Evolutionary conservation across 2,113 vertebrate species (phyloP), one percentile per base, ranked within the genome.

Genomic region (Lepus europaeus): DNA sequence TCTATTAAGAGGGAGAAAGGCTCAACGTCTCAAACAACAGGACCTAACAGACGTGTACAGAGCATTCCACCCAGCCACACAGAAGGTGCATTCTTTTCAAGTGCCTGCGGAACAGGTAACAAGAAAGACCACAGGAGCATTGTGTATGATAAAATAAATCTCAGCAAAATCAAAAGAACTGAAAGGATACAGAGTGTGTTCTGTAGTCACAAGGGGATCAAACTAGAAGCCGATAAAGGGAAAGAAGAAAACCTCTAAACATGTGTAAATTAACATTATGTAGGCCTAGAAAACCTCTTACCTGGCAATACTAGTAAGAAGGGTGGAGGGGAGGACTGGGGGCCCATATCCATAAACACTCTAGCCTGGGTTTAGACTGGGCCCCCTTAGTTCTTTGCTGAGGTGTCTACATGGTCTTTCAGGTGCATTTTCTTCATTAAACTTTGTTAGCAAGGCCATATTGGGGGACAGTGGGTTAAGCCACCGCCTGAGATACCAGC

Each of bases 221-320:
- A 87, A 64, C 33, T 77, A 61, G 33, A 70, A 95, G 70, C 59
- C 29, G 70, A 69, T 20, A 86, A 87, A 81, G 73, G 14, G 90
- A 90, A 83, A 56, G 25, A 81, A 9, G 23, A 51, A 72, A 87
- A 61, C 3, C 14, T 83, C 36, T 31, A 59, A 83, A 79, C 6
- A 33, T 31, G 66, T 39, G 25, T 1, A 93, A 59, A 29, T n/a
- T 27, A 51, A 49, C 14, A 36, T 20, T 25, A 22, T 27, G 25
- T 36, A 29, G 17, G 11, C 29, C n/a, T 70, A 70, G n/a, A 70
- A 70, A 70, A 13, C 31, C 66, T 9, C 5, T 19, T 59, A 59
- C 14, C 4, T 59, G 56, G 56, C 19, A 19, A 16, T 59, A 19
- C 19, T 4, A 19, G 56, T 59, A 59, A 59, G 56, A 59, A 59